Evolutionary conservation across 1,140 invertebrate species (phyloP).

Genomic region (Drosophila saltans): DNA sequence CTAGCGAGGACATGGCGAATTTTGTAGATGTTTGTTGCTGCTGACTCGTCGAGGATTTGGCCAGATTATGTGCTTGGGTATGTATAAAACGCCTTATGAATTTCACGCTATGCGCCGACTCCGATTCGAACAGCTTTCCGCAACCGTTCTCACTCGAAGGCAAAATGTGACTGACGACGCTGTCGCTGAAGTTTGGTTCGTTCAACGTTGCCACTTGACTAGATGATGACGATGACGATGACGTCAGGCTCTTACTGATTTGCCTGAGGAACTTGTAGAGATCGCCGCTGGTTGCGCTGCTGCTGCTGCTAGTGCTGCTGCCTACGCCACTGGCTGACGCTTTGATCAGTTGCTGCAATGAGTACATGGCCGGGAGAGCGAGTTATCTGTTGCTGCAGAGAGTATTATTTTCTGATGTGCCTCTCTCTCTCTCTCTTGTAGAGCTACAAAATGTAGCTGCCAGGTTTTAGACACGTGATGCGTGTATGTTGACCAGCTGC

Average conservation of each 20-base stretch:
- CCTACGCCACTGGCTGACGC: slow-evolving; percentile 42
- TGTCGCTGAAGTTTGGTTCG: slow-evolving; percentile 1
- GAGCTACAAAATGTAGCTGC: slow-evolving; percentile 53
- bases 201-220: slow-evolving; percentile 46
- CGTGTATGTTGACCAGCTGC: slow-evolving; percentile 26
- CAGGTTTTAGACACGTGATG: slow-evolving; percentile 60
- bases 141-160: slow-evolving; percentile 60
- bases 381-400: slow-evolving; percentile 5
- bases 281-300: slow-evolving; percentile 38
- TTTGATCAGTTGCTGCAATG: slow-evolving; percentile 76
- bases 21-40: slow-evolving; percentile 64
- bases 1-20: slow-evolving; percentile 79
- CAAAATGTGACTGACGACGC: slow-evolving; percentile 52
- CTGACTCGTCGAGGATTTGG: slow-evolving; percentile 58
- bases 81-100: slow-evolving; percentile 66
- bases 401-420: slow-evolving; percentile 11
- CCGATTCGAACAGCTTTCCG: slow-evolving; percentile 49
- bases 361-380: slow-evolving; percentile 55
- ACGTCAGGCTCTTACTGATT: slow-evolving; percentile 47
- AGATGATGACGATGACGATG: slow-evolving; percentile 57
- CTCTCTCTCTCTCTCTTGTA: slow-evolving; percentile 41
- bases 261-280: slow-evolving; percentile 42
- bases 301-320: slow-evolving; percentile 26
- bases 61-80: slow-evolving; percentile 49
- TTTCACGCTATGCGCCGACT: slow-evolving; percentile 59